phyloP scores from a whole-genome alignment of 2,888 invertebrate genomes.

The Leistus spinibarbis region DNA sequence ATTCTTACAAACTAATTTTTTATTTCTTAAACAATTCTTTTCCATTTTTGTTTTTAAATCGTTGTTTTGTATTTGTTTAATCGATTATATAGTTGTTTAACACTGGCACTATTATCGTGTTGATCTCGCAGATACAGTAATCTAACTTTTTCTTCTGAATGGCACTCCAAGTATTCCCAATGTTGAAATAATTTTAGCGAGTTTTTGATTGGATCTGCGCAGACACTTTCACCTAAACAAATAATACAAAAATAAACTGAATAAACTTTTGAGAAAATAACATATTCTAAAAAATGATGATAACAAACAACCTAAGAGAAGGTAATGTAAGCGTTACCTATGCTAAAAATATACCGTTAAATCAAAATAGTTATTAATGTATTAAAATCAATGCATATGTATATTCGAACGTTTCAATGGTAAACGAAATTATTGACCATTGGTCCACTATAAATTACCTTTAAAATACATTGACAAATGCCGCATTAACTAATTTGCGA shows the following conservation, averaged over 20 bases:
- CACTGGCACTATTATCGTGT: slow-evolving; percentile 50
- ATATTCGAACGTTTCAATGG: too few species aligned
- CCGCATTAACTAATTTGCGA: too few species aligned
- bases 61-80: slow-evolving; percentile 50
- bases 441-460: too few species aligned
- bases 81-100: slow-evolving; percentile 49
- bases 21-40: slow-evolving; percentile 18
- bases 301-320: background rate
- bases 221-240: slow-evolving; percentile 80
- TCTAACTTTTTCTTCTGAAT: slow-evolving; percentile 53
- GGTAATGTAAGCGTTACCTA: too few species aligned
- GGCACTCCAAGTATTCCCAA: slow-evolving; percentile 76
- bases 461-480: too few species aligned
- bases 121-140: slow-evolving; percentile 53
- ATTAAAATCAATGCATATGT: too few species aligned
- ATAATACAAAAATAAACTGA: background rate
- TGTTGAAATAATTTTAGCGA: slow-evolving; percentile 81
- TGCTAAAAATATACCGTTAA: too few species aligned
- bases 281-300: background rate
- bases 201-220: slow-evolving; percentile 85
- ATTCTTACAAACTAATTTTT: slow-evolving; percentile 18
- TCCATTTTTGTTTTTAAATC: slow-evolving; percentile 9
- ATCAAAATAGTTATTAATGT: too few species aligned
- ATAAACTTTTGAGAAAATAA: background rate
- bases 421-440: too few species aligned